A percentile compares a stretch with the other conserved stretches of the same genome.
phyloP scores from a whole-genome alignment of 2,113 vertebrate species.

The Apeltes quadracus region DNA sequence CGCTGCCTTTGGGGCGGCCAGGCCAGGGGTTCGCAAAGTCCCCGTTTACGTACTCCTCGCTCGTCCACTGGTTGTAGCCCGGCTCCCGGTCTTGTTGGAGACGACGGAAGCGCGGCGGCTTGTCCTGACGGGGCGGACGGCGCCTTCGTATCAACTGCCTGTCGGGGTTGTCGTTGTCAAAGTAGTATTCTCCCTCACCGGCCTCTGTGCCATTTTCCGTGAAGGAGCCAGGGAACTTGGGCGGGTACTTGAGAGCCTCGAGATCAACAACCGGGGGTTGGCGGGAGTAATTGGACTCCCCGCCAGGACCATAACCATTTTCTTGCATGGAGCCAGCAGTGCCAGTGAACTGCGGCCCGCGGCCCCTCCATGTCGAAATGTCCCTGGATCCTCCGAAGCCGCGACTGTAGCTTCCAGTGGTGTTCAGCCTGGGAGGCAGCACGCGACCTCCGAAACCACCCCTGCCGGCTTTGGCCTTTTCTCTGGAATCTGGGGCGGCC shows the following conservation, averaged over 20 bases:
- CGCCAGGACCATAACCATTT: conserved; percentile 79
- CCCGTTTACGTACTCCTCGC: conserved; percentile 85
- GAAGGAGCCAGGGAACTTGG: conserved; percentile 83
- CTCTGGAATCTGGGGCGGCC: conserved; percentile 77
- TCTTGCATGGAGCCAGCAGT: conserved; percentile 82
- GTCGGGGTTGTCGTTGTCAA: conserved; percentile 88
- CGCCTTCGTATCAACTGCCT: conserved; percentile 89
- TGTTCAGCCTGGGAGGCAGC: conserved; percentile 91
- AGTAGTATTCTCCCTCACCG: conserved; percentile 85
- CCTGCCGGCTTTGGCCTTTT: conserved; percentile 79
- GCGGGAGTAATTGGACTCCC: conserved; percentile 79
- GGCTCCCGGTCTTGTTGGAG: conserved; percentile 89
- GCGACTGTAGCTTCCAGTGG: conserved; percentile 83
- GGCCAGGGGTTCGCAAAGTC: conserved; percentile 87
- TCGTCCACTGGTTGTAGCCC: conserved; percentile 85
- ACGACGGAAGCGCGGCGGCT: conserved; percentile 93
- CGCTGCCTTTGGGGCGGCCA: conserved; percentile 77
- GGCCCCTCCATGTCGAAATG: conserved; percentile 86
- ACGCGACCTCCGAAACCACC: conserved; percentile 87
- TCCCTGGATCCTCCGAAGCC: conserved; percentile 85
- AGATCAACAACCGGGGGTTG: conserved; percentile 81
- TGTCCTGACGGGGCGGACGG: conserved; percentile 95
- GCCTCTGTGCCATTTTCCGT: conserved; percentile 87
- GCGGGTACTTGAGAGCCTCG: conserved; percentile 83
- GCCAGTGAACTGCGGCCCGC: conserved; percentile 74